phyloP scores from a whole-genome alignment of 2,888 invertebrate species.

The Ryuthela nishihirai region DNA sequence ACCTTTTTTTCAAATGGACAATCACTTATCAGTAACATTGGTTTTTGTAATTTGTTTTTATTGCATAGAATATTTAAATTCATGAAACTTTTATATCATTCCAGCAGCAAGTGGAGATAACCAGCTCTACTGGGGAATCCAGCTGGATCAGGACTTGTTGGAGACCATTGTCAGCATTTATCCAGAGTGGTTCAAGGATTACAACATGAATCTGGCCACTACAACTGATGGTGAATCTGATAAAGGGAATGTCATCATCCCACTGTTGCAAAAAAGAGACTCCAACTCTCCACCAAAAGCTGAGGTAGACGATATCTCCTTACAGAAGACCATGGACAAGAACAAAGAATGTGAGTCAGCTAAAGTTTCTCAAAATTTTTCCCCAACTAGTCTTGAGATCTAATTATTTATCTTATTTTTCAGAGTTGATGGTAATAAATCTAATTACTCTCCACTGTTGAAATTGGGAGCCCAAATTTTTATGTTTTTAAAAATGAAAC shows the following conservation, averaged over 20 bases:
- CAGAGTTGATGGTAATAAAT: no score
- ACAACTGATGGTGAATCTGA: background rate
- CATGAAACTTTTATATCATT: background rate
- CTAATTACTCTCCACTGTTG: no score
- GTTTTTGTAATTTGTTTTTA: no score
- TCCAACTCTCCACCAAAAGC: conserved; percentile 63
- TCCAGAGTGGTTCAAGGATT: conserved; percentile 75
- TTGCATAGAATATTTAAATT: background rate
- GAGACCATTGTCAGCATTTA: conserved; percentile 88
- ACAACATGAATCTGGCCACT: conserved; percentile 29
- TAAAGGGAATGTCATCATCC: background rate
- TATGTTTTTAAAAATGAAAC: no score
- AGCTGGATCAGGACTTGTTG: conserved; percentile 50
- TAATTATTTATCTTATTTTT: no score
- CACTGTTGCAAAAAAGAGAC: background rate
- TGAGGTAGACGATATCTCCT: conserved; percentile 87
- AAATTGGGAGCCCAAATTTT: no score
- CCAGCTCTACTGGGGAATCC: conserved; percentile 40
- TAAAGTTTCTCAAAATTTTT: no score
- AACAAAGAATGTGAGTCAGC: conserved; percentile 75
- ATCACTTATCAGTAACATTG: no score
- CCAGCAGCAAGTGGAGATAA: conserved; percentile 18
- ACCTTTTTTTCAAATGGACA: no score
- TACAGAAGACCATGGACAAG: conserved; percentile 88
- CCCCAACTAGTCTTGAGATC: no score